Percentiles rank a stretch among this genome's conserved stretches.
Conservation (phyloP, 2,888 invertebrate species). For the Tenthredo distinguenda region DNA sequence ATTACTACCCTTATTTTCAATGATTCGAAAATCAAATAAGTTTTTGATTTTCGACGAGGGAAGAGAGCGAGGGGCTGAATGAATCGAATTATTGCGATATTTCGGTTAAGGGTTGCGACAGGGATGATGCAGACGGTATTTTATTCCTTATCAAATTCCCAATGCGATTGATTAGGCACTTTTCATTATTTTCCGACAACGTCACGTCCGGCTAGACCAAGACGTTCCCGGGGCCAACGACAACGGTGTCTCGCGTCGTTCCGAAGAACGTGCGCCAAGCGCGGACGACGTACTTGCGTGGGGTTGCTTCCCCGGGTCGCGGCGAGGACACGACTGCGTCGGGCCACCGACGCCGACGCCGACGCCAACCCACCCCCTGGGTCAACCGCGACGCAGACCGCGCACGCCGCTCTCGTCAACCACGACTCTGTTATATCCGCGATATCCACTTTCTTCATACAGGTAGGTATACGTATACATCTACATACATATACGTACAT, state of each 20-base stretch:
- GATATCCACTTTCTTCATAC: constrained; percentile 27
- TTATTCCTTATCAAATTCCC: not conserved
- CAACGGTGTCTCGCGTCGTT: constrained; percentile 11
- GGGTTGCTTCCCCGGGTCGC: constrained; percentile 68
- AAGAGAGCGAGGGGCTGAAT: not conserved
- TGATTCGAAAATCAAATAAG: not conserved
- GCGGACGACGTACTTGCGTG: constrained; percentile 32
- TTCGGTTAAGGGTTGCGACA: not conserved
- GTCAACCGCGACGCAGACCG: constrained; percentile 49
- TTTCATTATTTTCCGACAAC: not conserved
- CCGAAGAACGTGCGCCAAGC: constrained; percentile 29
- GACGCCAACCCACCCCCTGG: constrained; percentile 54
- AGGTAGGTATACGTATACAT: not conserved
- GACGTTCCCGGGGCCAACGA: not conserved
- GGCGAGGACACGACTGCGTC: constrained; percentile 73
- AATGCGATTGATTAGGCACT: not conserved
- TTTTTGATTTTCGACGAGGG: not conserved
- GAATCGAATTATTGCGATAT: not conserved
- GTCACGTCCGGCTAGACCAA: not conserved
- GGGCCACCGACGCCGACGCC: constrained; percentile 62
- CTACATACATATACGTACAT: not conserved
- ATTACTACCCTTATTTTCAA: not conserved
- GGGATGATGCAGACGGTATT: not conserved
- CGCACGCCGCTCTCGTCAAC: constrained; percentile 46
- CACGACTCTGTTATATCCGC: constrained; percentile 58